phyloP scores from a whole-genome alignment of 2,888 invertebrate genomes.

The Diabrotica balteata region DNA sequence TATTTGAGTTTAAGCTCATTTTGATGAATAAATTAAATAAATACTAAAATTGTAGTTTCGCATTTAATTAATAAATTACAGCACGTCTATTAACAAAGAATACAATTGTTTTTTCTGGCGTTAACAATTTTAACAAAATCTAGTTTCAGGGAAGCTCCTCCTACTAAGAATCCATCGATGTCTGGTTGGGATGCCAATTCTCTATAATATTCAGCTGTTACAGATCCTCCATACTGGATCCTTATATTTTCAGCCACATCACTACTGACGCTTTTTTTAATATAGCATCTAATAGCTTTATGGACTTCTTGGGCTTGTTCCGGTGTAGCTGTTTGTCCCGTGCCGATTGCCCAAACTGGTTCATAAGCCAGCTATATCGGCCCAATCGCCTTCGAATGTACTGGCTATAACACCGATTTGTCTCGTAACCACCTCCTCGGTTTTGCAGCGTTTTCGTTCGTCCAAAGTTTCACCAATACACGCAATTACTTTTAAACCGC shows the following conservation, averaged over 20 bases:
- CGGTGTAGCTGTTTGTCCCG: constrained; percentile 96
- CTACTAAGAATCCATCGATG: constrained; percentile 99
- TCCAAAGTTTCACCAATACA: constrained; percentile 97
- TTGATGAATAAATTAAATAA: too few relatives aligned
- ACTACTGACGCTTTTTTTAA: not conserved
- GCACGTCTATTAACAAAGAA: too few relatives aligned
- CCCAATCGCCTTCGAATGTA: constrained; percentile 65
- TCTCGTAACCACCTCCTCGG: constrained; percentile 91
- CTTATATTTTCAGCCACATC: constrained; percentile 61
- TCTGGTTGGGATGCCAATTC: constrained; percentile 89
- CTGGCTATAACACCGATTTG: constrained; percentile 88
- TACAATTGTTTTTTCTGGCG: too few relatives aligned
- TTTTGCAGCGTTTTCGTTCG: constrained; percentile 92
- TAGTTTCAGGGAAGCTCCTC: constrained; percentile 97
- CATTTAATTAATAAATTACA: too few relatives aligned
- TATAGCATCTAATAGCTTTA: not conserved
- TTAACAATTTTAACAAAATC: constrained; percentile 97
- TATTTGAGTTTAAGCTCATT: too few relatives aligned
- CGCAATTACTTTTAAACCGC: constrained; percentile 85
- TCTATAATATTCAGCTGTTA: constrained; percentile 90
- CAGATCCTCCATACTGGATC: constrained; percentile 98
- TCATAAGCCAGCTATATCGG: constrained; percentile 89
- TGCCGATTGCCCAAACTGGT: constrained; percentile 99
- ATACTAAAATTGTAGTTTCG: too few relatives aligned
- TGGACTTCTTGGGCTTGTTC: constrained; percentile 72